Evolutionary conservation across 2,113 vertebrate species (phyloP).

Genomic region (Ceuthmochares aereus): DNA sequence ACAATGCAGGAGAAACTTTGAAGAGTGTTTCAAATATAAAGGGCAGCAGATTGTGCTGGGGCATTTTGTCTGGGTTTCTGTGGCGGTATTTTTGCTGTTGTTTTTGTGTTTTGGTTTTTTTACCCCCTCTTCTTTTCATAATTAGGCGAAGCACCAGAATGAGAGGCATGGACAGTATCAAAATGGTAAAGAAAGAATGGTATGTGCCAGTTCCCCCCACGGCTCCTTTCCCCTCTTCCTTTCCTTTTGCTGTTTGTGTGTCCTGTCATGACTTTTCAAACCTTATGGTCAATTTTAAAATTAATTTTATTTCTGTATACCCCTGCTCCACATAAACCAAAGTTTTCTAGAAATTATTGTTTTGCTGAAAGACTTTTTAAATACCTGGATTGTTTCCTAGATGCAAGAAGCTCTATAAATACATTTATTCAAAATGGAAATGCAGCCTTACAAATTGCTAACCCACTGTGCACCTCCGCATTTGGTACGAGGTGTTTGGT

Average conservation of each 20-base stretch:
- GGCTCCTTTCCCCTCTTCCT: background rate
- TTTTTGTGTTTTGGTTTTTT: background rate
- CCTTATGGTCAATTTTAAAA: background rate
- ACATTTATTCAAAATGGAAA: background rate
- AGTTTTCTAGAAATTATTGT: background rate
- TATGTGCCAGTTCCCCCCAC: conserved; percentile 41
- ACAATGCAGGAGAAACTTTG: background rate
- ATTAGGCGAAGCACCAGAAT: conserved; percentile 70
- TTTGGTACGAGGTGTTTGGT: background rate
- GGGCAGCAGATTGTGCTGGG: background rate
- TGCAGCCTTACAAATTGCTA: background rate
- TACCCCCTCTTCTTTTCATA: background rate
- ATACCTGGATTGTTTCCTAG: background rate
- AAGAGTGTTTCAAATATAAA: background rate
- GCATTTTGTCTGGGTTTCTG: background rate
- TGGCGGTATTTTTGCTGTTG: background rate
- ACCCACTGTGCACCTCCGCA: background rate
- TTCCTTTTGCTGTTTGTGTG: background rate
- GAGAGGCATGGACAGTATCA: conserved; percentile 79
- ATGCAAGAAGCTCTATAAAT: background rate
- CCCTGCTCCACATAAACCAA: background rate
- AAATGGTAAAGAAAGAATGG: conserved; percentile 79
- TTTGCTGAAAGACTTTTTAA: background rate
- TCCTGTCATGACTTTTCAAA: background rate
- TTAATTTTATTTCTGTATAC: background rate